These are phyloP conservation scores for Stichodactyla mertensii DNA, from an alignment of 64 coral and sea anemone genomes.

Conservation along the genomic window DNA sequence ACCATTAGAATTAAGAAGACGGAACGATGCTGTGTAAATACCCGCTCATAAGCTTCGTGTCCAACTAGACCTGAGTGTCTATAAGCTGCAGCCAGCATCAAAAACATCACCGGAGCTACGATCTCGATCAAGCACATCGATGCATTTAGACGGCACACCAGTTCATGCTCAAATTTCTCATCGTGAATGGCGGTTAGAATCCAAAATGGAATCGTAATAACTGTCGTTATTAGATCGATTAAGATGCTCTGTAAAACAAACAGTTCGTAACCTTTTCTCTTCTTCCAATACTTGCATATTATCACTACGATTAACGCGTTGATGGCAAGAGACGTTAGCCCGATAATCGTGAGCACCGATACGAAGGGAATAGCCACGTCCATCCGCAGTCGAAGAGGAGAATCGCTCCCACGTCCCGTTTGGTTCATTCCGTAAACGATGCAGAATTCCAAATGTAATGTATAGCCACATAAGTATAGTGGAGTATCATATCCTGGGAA, in stretches of 20 bases:
- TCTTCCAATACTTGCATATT: slow-evolving; percentile 57
- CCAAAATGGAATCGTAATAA: slow-evolving; percentile 75
- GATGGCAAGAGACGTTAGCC: slow-evolving; percentile 57
- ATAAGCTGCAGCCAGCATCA: slow-evolving; percentile 38
- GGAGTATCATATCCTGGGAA: neutral
- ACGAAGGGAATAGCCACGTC: slow-evolving; percentile 72
- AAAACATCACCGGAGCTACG: slow-evolving; percentile 57
- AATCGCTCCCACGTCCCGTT: neutral
- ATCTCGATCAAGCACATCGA: slow-evolving; percentile 58
- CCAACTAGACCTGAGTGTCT: slow-evolving; percentile 55
- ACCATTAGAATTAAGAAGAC: slow-evolving; percentile 38
- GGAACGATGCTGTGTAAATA: slow-evolving; percentile 46
- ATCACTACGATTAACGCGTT: slow-evolving; percentile 53
- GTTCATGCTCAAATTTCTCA: slow-evolving; percentile 31
- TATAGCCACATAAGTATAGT: neutral
- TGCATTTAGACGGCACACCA: slow-evolving; percentile 53
- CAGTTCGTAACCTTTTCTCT: slow-evolving; percentile 46
- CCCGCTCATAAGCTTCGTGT: slow-evolving; percentile 53
- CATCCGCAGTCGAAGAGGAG: slow-evolving; percentile 34
- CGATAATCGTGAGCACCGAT: slow-evolving; percentile 66
- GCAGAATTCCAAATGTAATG: neutral
- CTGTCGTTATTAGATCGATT: slow-evolving; percentile 54
- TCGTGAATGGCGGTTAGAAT: slow-evolving; percentile 69
- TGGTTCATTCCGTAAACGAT: neutral
- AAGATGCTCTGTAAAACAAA: slow-evolving; percentile 63